These are phyloP conservation scores for Chrysolina americana DNA, from an alignment of 2,888 invertebrate genomes.

Conservation along the genomic window DNA sequence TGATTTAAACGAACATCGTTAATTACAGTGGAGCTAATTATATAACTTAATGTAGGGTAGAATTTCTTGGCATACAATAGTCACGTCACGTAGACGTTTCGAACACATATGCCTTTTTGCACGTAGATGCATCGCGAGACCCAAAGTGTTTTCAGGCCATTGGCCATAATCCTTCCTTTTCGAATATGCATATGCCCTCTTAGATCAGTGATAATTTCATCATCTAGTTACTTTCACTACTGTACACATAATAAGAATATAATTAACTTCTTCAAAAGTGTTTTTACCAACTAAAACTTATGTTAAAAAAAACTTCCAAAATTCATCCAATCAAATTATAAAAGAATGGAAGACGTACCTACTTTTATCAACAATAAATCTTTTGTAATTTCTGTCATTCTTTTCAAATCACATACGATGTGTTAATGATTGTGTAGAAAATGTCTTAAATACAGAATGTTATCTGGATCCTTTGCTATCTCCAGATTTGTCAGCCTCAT, in stretches of 20 bases:
- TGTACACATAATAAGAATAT: too few species aligned
- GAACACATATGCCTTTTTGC: conserved; percentile 12
- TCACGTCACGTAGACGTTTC: neutral
- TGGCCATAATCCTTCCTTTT: conserved; percentile 2
- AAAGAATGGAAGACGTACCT: too few species aligned
- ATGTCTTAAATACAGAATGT: too few species aligned
- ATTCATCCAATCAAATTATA: too few species aligned
- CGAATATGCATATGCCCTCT: neutral
- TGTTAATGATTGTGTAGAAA: neutral
- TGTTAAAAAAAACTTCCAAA: too few species aligned
- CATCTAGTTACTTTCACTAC: neutral
- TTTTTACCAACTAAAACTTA: too few species aligned
- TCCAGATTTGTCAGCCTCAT: too few species aligned
- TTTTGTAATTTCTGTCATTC: neutral
- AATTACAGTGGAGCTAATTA: neutral
- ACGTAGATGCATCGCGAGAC: neutral
- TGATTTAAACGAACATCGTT: neutral
- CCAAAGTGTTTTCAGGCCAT: neutral
- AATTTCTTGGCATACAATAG: neutral
- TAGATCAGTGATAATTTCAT: neutral
- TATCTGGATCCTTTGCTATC: too few species aligned
- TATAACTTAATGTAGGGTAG: conserved; percentile 1
- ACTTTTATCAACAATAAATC: neutral
- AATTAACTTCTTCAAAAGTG: too few species aligned
- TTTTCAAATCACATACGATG: neutral